Conservation (phyloP, 2,888 invertebrate genomes). For the Agrypnus murinus region DNA sequence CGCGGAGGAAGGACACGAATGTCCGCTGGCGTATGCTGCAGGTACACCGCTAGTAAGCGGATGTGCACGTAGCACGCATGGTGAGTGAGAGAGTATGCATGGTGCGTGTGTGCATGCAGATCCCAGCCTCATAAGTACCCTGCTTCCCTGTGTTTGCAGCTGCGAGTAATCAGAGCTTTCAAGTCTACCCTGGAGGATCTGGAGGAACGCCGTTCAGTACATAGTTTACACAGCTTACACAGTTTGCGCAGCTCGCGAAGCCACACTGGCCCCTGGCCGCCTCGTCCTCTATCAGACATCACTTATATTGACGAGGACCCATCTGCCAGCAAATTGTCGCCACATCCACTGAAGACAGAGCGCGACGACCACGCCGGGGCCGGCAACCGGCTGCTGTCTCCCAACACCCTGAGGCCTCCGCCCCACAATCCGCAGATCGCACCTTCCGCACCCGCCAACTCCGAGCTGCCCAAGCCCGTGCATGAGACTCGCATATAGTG, state of each 20-base stretch:
- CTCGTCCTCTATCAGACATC: slow-evolving; percentile 86
- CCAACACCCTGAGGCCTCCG: slow-evolving; percentile 72
- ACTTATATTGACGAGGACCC: slow-evolving; percentile 77
- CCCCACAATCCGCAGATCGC: slow-evolving; percentile 74
- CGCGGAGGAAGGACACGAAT: slow-evolving; percentile 54
- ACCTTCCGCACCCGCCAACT: slow-evolving; percentile 75
- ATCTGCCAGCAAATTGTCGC: slow-evolving; percentile 67
- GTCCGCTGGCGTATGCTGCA: slow-evolving; percentile 55
- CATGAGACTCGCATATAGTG: slow-evolving; percentile 83
- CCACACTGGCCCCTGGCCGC: slow-evolving; percentile 79
- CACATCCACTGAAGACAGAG: slow-evolving; percentile 67
- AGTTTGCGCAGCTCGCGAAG: slow-evolving; percentile 87
- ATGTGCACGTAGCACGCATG: slow-evolving; percentile 52
- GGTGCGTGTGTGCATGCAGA: slow-evolving; percentile 66
- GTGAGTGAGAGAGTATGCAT: slow-evolving; percentile 56
- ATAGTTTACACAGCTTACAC: slow-evolving; percentile 96
- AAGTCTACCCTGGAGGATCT: slow-evolving; percentile 99
- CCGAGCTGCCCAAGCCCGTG: slow-evolving; percentile 78
- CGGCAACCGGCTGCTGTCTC: slow-evolving; percentile 69
- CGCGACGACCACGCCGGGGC: slow-evolving; percentile 66
- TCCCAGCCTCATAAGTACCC: slow-evolving; percentile 71
- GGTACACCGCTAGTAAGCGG: slow-evolving; percentile 53
- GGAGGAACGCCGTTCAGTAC: slow-evolving; percentile 98
- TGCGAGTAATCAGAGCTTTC: slow-evolving; percentile 99
- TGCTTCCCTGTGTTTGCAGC: slow-evolving; percentile 89